A percentile compares a stretch with the other conserved stretches of the same genome.
Evolutionary conservation across 2,888 invertebrate species (phyloP).

Genomic region (Troides helena): DNA sequence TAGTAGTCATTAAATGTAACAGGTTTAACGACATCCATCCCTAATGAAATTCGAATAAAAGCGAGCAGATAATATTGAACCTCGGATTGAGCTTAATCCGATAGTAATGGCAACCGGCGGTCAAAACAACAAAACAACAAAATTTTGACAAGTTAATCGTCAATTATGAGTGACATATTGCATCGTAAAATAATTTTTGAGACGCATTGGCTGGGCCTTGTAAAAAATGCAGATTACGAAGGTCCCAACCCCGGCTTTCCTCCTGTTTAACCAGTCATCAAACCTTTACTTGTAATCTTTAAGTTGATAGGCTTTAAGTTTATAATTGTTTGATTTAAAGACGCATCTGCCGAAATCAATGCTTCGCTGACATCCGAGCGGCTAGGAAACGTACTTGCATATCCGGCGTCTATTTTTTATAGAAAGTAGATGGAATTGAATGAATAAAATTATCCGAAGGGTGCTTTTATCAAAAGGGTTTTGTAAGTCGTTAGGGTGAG

Average conservation of each 20-base stretch:
- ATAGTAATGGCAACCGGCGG: constrained; percentile 22
- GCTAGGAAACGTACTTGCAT: constrained; percentile 52
- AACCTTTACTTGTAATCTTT: neutral
- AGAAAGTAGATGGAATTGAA: constrained; percentile 60
- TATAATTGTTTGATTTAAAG: constrained; percentile 25
- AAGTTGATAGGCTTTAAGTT: constrained; percentile 39
- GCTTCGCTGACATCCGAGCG: constrained; percentile 54
- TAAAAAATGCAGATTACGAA: constrained; percentile 56
- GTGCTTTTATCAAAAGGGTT: constrained; percentile 55
- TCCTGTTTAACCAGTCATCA: neutral
- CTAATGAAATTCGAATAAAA: constrained; percentile 34
- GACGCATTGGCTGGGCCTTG: constrained; percentile 54
- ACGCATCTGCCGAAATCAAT: constrained; percentile 26
- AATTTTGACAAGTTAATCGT: constrained; percentile 49
- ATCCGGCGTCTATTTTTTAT: constrained; percentile 64
- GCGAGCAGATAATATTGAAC: constrained; percentile 27
- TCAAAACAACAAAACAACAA: constrained; percentile 22
- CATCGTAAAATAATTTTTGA: constrained; percentile 48
- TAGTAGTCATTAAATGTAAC: constrained; percentile 31
- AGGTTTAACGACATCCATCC: constrained; percentile 34
- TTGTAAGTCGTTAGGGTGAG: constrained; percentile 43
- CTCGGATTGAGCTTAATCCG: constrained; percentile 28
- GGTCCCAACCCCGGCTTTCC: constrained; percentile 28
- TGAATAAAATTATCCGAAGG: constrained; percentile 72
- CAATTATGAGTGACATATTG: constrained; percentile 55